These are phyloP conservation scores for Amphipyra berbera DNA, from an alignment of 2,888 invertebrate species.

Conservation along the genomic window DNA sequence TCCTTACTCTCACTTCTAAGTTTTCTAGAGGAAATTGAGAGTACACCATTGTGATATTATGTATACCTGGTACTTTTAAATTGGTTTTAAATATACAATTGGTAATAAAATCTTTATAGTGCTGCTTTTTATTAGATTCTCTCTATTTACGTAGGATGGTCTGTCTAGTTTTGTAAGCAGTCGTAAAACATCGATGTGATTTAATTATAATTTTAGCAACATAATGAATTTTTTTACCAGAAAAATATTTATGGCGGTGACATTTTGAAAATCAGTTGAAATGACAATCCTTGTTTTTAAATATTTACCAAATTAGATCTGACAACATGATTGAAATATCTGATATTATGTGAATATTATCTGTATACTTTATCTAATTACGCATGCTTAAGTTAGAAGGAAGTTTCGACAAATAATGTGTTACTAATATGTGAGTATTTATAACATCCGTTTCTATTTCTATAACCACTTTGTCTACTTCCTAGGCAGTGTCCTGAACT, in stretches of 20 bases:
- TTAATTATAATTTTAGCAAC: not conserved
- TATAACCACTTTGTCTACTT: constrained; percentile 53
- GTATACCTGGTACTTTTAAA: constrained; percentile 8
- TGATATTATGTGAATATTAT: constrained; percentile 7
- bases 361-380: constrained; percentile 13
- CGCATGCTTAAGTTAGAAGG: constrained; percentile 20
- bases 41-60: constrained; percentile 16
- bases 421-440: constrained; percentile 39
- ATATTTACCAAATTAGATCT: too few relatives aligned
- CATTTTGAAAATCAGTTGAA: not conserved
- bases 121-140: not conserved
- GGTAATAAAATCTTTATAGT: not conserved
- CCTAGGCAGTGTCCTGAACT: constrained; percentile 37
- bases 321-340: constrained; percentile 4
- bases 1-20: constrained; percentile 36
- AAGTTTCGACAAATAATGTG: constrained; percentile 47
- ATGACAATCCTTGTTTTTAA: not conserved
- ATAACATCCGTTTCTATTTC: constrained; percentile 44
- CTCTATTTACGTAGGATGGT: not conserved
- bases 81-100: not conserved
- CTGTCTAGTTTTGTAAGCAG: not conserved
- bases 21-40: constrained; percentile 37
- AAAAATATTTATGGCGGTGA: not conserved
- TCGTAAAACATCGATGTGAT: constrained; percentile 2
- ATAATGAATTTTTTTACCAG: not conserved